Percentiles rank a stretch among this genome's conserved stretches.
These are phyloP conservation scores for Crambe crambe DNA, from an alignment of 37 sponge, comb jelly and placozoan genomes.

Conservation along the genomic window DNA sequence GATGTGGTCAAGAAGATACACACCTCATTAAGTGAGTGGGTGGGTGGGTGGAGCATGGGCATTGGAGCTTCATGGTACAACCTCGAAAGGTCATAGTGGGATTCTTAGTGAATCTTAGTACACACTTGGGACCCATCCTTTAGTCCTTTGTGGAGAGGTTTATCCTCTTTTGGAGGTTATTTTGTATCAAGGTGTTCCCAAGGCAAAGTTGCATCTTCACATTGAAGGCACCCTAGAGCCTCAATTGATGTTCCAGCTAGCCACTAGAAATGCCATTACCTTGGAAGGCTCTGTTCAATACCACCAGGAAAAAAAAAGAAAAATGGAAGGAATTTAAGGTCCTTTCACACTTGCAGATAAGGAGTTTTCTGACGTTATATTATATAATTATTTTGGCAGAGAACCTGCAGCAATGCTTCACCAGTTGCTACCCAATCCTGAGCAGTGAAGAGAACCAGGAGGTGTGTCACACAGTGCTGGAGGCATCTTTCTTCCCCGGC, in stretches of 20 bases:
- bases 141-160: too few relatives aligned
- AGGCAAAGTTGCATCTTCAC: constrained; percentile 82
- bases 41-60: neutral
- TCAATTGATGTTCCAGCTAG: constrained; percentile 69
- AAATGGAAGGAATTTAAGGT: constrained; percentile 56
- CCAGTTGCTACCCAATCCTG: constrained; percentile 34
- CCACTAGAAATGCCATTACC: constrained; percentile 47
- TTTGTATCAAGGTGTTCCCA: too few relatives aligned
- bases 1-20: constrained; percentile 43
- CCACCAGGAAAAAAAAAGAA: constrained; percentile 36
- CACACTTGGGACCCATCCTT: too few relatives aligned
- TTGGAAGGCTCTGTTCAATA: constrained; percentile 64
- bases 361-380: too few relatives aligned
- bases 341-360: too few relatives aligned
- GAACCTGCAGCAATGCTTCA: constrained; percentile 38
- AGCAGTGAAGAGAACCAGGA: constrained; percentile 26
- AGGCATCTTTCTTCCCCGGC: constrained; percentile 66
- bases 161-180: too few relatives aligned
- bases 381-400: too few relatives aligned
- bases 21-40: constrained; percentile 34
- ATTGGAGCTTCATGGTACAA: too few relatives aligned
- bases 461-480: constrained; percentile 43
- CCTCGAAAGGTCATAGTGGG: too few relatives aligned
- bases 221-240: constrained; percentile 84
- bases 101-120: too few relatives aligned